Percentiles rank a stretch among this genome's conserved stretches.
Conservation (phyloP, 2,113 vertebrate genomes). For the Glareola pratincola region DNA sequence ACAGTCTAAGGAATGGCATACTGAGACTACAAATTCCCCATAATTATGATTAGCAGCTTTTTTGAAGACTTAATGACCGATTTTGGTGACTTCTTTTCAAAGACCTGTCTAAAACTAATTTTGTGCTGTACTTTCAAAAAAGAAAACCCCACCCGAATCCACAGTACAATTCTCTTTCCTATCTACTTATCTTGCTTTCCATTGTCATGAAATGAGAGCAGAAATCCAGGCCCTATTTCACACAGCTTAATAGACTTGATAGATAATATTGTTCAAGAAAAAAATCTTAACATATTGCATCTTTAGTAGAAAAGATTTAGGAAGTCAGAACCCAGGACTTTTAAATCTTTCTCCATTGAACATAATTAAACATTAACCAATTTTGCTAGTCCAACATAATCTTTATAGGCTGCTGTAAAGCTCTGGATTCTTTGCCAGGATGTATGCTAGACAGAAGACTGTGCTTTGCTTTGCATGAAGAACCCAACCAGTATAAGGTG, state of each 20-base stretch:
- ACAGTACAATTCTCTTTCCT: neutral
- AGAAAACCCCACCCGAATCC: fast-evolving
- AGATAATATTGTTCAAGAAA: neutral
- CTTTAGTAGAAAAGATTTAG: neutral
- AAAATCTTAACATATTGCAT: neutral
- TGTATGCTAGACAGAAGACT: neutral
- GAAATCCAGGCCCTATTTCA: neutral
- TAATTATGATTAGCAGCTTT: neutral
- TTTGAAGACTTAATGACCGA: neutral
- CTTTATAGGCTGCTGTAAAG: neutral
- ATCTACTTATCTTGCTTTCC: neutral
- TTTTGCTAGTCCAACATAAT: neutral
- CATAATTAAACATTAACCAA: neutral
- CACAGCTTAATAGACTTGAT: neutral
- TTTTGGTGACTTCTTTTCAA: neutral
- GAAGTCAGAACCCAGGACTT: neutral
- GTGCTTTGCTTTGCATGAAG: neutral
- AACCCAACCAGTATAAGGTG: neutral
- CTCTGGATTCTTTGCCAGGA: neutral
- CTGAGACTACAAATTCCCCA: neutral
- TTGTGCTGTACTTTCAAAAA: neutral
- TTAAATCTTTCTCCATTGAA: neutral
- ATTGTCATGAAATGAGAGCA: neutral
- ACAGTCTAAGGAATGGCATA: neutral
- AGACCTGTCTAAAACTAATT: neutral